Base-by-base conservation (phyloP, 1,140 invertebrate species). In the Lerema accius region DNA sequence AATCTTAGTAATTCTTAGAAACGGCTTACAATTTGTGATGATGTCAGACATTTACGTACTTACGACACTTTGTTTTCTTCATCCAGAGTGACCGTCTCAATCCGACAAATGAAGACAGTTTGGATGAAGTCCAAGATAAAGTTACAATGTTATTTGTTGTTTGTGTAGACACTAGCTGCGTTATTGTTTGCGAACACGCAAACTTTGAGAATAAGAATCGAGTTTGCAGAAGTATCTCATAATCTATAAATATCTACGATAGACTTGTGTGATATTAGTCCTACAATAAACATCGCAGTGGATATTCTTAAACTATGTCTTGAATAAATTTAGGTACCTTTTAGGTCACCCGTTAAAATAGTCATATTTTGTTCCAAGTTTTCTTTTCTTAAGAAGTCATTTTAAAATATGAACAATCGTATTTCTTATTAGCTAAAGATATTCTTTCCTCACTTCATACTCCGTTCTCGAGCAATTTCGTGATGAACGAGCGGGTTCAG, bases 61-160 rank as follows among this genome's bases (percentile, higher is more conserved):
- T 46, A 15, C 55, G 39, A 43, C 13, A 28, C 15, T 45, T 46
- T 58, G 43, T 48, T 59, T 49, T 64, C 23, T 64, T 56, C 43
- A 13, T 64, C 55, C 56, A 16, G 3, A 59, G 15, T 37, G 46
- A 56, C 51, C 51, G n/a, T 64, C 56, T 64, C 46, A 48, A 56
- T 64, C 46, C 40, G 28, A 28, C 45, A 48, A 40, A 56, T 63
- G 56, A 59, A 45, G 43, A 59, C 61, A 55, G 23, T 56, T 59
- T 65, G 46, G 53, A 65, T 15, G 48, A 50, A 43, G 14, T 59
- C 53, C 63, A 59, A 65, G 48, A 59, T 65, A 65, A 35, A 59
- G 16, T 50, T 50, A 59, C 48, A 65, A 65, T 60, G 63, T 65
- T 51, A 60, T 59, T 32, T 37, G 63, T 53, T 58, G 63, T 59